Percentiles rank a stretch among this genome's conserved stretches.
These are phyloP conservation scores for Eptesicus fuscus DNA, from an alignment of 2,113 vertebrate genomes.

Conservation along the genomic window DNA sequence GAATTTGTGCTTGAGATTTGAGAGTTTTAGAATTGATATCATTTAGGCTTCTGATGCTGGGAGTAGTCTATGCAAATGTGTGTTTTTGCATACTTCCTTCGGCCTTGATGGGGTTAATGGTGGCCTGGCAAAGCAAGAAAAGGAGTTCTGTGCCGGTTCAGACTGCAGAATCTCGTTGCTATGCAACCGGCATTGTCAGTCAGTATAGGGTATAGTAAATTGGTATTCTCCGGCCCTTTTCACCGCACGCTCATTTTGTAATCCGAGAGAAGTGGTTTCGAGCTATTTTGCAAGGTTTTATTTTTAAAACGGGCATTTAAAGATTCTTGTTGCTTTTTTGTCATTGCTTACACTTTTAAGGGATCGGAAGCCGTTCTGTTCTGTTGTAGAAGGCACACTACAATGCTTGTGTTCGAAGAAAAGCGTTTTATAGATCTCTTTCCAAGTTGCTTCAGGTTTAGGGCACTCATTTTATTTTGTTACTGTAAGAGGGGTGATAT, in stretches of 20 bases:
- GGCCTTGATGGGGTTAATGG: conserved; percentile 74
- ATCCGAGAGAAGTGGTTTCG: conserved; percentile 69
- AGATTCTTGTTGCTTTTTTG: conserved; percentile 72
- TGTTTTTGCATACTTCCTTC: conserved; percentile 41
- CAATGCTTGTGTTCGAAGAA: not conserved
- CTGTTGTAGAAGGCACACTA: conserved; percentile 48
- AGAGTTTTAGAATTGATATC: not conserved
- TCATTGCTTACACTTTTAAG: conserved; percentile 64
- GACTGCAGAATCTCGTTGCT: conserved; percentile 81
- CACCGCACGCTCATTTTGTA: conserved; percentile 74
- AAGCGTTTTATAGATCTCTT: conserved; percentile 29
- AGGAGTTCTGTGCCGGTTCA: conserved; percentile 78
- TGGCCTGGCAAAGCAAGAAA: conserved; percentile 79
- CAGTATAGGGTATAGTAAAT: conserved; percentile 78
- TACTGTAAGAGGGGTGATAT: conserved; percentile 22
- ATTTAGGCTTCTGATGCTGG: not conserved
- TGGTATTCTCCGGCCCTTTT: conserved; percentile 78
- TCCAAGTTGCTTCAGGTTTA: conserved; percentile 59
- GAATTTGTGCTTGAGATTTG: not conserved
- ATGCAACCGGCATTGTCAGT: conserved; percentile 81
- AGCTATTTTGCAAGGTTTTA: conserved; percentile 71
- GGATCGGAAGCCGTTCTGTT: conserved; percentile 60
- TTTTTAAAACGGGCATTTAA: conserved; percentile 65
- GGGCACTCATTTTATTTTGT: conserved; percentile 59
- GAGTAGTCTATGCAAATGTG: not conserved